Base-by-base conservation (phyloP, 2,888 invertebrate genomes). In the Heliconius aoede region DNA sequence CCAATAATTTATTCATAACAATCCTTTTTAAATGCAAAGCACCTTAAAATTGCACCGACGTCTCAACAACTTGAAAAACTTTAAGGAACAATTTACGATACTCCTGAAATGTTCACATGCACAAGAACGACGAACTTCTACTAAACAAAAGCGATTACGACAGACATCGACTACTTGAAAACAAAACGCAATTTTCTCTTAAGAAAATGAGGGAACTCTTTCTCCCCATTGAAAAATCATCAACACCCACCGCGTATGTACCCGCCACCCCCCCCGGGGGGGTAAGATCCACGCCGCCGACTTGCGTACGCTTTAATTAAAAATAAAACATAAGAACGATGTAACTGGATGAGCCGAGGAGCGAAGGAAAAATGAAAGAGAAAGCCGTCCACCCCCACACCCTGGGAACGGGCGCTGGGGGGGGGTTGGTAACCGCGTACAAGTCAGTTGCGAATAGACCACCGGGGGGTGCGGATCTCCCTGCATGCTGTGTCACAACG, bases 281-380 rank as follows among this genome's bases (percentile, higher is more conserved):
- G 86, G 86, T 85, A 91, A 93, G 94, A 93, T 92, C 93, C 93
- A 93, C 93, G 91, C 93, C 90, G 91, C 88, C 94, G 92, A 94
- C 94, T 94, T 94, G 94, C 94, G 94, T 94, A 94, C 94, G 94
- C 94, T 94, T 94, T 94, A 94, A 94, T 94, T 94, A 94, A 94
- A 94, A 94, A 94, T 94, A 94, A 94, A 94, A 94, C 94, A 94
- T 94, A 94, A 94, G 94, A 94, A 94, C 94, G 93, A 94, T 94
- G 94, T 94, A 94, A 94, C 94, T 94, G 94, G 94, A 94, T 94
- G 94, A 94, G 94, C 93, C 90, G 93, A 93, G 92, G 93, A 94
- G 94, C 91, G 94, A 93, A 94, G 93, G 94, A 94, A 94, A 94
- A 94, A 94, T 94, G 94, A 94, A 94, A 94, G 94, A 94, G 94